Conservation (phyloP, 2,113 vertebrate genomes). For the Motacilla alba region DNA sequence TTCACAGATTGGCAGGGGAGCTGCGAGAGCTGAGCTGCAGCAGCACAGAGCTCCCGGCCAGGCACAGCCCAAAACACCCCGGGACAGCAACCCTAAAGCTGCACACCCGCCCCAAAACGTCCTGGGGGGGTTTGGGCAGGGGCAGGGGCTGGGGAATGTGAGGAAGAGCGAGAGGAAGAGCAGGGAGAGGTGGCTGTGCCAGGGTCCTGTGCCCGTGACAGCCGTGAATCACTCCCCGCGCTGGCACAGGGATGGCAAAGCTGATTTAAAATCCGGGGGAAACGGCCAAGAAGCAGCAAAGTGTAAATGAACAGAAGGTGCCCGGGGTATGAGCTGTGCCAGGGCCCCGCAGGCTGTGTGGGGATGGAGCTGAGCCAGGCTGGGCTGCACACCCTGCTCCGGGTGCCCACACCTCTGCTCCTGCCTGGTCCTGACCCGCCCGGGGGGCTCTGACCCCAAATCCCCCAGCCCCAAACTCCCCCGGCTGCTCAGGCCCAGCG, state of each 20-base stretch:
- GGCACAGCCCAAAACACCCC: rapidly evolving
- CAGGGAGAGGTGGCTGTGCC: background rate
- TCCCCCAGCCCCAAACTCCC: rapidly evolving
- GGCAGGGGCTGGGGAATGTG: rapidly evolving
- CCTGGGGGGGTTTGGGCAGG: no score
- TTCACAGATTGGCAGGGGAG: background rate
- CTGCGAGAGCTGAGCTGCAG: background rate
- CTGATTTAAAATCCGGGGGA: background rate
- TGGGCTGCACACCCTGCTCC: background rate
- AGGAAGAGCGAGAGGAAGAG: background rate
- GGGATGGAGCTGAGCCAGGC: background rate
- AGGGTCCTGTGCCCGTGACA: background rate
- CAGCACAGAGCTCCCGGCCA: background rate
- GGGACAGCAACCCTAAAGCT: rapidly evolving
- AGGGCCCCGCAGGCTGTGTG: background rate
- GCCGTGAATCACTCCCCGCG: background rate
- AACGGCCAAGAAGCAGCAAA: background rate
- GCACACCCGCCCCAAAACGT: background rate
- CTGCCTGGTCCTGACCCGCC: background rate
- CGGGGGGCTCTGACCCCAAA: background rate
- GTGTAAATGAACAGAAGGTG: background rate
- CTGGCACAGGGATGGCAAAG: background rate
- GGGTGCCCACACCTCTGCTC: background rate
- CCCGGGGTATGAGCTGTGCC: background rate
- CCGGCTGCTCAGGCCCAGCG: rapidly evolving